Base-by-base conservation (phyloP, 2,888 invertebrate species). In the Drosophila hawaiiensis region DNA sequence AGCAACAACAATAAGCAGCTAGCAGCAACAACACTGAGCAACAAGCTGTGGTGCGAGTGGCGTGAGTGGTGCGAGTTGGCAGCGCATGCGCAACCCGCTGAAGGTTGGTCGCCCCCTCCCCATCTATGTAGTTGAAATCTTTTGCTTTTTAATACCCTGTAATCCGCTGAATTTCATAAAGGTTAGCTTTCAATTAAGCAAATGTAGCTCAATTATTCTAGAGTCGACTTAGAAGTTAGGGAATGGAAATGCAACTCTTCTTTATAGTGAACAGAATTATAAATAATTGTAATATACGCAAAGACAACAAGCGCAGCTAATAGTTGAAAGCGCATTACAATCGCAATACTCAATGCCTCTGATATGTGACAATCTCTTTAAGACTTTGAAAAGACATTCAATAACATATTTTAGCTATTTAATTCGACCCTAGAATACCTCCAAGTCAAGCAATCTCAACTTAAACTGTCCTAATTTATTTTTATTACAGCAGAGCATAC, bases 81-180 rank as follows among this genome's bases (percentile, higher is more conserved):
- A 56, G 72, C 77, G 83, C 76, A 86, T 87, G 89, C 87, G 87
- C 87, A 87, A 89, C 82, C 53, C 79, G 68, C 76, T 83, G 89
- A 89, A 89, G 89, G 89, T 87, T 89, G 89, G 74, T 74, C 72
- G 72, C 76, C 60, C 74, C 73, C 76, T 47, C 29, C 52, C 39
- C 58, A 68, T 53, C 60, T 55, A 3, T 28, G 55, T 58, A 19
- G 37, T 56, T 53, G 52, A 78, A 67, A 65, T 78, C 68, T 63
- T 43, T 70, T 52, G 70, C 78, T 71, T 53, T 29, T 19, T 2
- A 2, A 68, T 79, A 76, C 78, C 76, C 79, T 79, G 41, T 56
- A 64, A 53, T 19, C 1, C 1, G 25, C 9, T 0, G 2, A 1
- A 5, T 9, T 4, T 2, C 4, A 6, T 4, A 3, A 6, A 3